Base-by-base conservation (phyloP, 2,113 vertebrate species). In the Xiphophorus hellerii region DNA sequence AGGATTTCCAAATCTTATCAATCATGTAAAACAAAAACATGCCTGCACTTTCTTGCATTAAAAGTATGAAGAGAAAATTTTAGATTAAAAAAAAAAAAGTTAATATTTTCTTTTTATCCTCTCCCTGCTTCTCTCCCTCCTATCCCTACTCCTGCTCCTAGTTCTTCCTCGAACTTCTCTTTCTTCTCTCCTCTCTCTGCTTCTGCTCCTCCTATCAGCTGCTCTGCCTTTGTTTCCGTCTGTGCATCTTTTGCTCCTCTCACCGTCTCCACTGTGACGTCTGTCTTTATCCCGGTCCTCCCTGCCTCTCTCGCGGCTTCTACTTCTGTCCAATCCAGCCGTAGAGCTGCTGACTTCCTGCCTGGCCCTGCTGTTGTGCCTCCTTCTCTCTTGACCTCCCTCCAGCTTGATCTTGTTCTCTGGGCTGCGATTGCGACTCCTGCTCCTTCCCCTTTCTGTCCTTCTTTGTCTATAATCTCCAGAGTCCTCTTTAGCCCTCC, bases 161-260 rank as follows among this genome's bases (percentile, higher is more conserved):
- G 79, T 84, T 8, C 63, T 77, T 71, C 84, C 68, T 5, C 70
- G 87, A 74, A 81, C 83, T 44, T 86, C 79, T 28, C 25, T 79
- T 69, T 91, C 92, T 30, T 86, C 91, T n/a, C 17, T 82, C 71
- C 80, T 82, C 30, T 90, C 91, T 78, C 78, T 81, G 78, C 89
- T 91, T 78, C 93, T 86, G 89, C 93, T 90, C 87, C 91, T 90
- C 90, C 91, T 87, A 37, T 92, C 93, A 76, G 84, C 92, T 81
- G 91, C 93, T 79, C 92, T 92, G 67, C 72, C 86, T 72, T 58
- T 88, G 70, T 76, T 89, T 75, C 74, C 84, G 22, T 88, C 90
- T 78, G 74, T 73, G 83, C 64, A 25, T n/a, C 84, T 74, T 80
- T 84, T 84, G 83, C 67, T 82, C 82, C 82, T 91, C 84, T 88